Evolutionary conservation across 2,797 vertebrate species (phyloP), one percentile per base, ranked within the genome.

Genomic region (Phoebastria nigripes): DNA sequence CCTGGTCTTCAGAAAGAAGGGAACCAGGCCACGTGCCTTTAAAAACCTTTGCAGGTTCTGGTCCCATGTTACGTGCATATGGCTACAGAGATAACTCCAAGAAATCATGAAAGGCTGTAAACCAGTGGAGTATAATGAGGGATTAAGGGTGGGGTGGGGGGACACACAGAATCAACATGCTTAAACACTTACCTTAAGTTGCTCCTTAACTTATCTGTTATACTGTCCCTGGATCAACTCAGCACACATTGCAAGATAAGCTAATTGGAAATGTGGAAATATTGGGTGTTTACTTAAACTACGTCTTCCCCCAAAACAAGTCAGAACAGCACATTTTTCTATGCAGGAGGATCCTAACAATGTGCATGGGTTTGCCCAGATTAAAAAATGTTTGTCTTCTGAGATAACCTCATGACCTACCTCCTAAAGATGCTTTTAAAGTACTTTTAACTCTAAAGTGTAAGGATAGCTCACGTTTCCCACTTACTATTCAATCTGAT

Each of bases 161-260:
- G 6, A 49, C 8, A 47, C 28, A 39, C 0, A 55, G 47, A 87
- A 83, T 0, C 4, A 0, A 90, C 14, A 28, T 2, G 5, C 18
- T 35, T 67, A 35, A 82, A 55, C 10, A 41, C 4, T 37, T 63
- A 54, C 33, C 6, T 42, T 49, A 51, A 66, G 8, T 7, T 67
- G 14, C 12, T 87, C 8, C 33, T 63, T 56, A 33, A 47, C 5
- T 66, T 63, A 41, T 22, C 46, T 94, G n/a, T 35, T 67, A 14
- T 3, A 14, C 11, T 41, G 10, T 41, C 52, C 25, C 51, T 44
- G 8, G 8, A 79, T 55, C 8, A 74, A 62, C 55, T 76, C 20
- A 66, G 42, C 19, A 81, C 11, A 83, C 8, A 19, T 9, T 63
- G 41, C 19, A 92, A 70, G 20, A 80, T 37, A 22, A 86, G 18